Evolutionary conservation across 2,888 invertebrate genomes (phyloP).

Genomic region (Eupithecia dodoneata): DNA sequence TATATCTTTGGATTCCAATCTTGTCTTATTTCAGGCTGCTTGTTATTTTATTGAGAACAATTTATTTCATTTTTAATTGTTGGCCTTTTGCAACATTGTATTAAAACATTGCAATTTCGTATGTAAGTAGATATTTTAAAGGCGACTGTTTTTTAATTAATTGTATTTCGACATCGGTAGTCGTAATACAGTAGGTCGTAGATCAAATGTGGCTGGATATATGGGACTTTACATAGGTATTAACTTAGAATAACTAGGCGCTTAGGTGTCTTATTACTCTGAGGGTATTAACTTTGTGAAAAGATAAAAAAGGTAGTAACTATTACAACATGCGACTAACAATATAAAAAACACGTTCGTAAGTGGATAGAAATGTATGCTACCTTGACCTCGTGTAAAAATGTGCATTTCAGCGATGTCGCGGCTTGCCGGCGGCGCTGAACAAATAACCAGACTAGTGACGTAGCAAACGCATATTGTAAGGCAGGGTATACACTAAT

Average conservation of each 20-base stretch:
- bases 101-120: neutral
- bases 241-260: no score
- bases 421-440: constrained; percentile 44
- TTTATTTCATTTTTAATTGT: constrained; percentile 2
- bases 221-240: no score
- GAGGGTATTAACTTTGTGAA: neutral
- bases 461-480: constrained; percentile 53
- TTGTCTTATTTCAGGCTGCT: constrained; percentile 23
- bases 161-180: neutral
- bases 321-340: neutral
- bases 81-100: neutral
- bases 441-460: constrained; percentile 66
- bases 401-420: constrained; percentile 59
- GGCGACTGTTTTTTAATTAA: neutral
- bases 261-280: no score
- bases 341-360: neutral
- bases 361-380: constrained; percentile 15
- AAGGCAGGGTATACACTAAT: constrained; percentile 26
- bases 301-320: neutral
- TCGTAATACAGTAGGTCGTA: no score
- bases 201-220: neutral
- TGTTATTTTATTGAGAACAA: constrained; percentile 14
- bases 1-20: constrained; percentile 22
- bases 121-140: neutral
- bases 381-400: constrained; percentile 74